Evolutionary conservation across 2,888 invertebrate species (phyloP), one percentile per base, ranked within the genome.

Genomic region (Coleophora flavipennella): DNA sequence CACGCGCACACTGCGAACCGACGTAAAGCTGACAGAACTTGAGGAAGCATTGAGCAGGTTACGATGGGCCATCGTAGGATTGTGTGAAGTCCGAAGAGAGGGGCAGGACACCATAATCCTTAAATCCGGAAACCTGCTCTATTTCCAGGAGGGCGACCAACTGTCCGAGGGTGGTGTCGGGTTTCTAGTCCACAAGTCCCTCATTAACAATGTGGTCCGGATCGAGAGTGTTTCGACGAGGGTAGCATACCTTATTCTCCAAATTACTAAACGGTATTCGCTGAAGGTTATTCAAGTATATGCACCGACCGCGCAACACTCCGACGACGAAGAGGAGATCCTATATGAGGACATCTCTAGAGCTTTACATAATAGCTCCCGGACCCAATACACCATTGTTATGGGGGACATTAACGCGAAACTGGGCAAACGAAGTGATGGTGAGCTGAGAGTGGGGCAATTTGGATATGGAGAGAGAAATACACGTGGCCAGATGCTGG

Each of bases 31-130:
- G 4, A n/a, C 13, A 2, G 34, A 34, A 34, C 34, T 34, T n/a
- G 28, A 20, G 35, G 39, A 39, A 31, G 20, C 13, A 14, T 6
- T 13, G 10, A 39, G 20, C 6, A 28, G 35, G n/a, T 8, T 10
- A 26, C 29, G n/a, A 3, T 29, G 29, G 29, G 29, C 3, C 29
- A 29, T n/a, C 8, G n/a, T 29, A 29, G 25, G 44, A 28, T 37
- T 46, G 25, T 42, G 36, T 6, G 42, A 44, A 41, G 42, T 46
- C 39, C 44, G 40, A 41, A 43, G 46, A 46, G 31, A 48, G 45
- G 43, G 45, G 8, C 37, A 46, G 43, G 46, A 48, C 36, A 41
- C 42, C 36, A 39, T 45, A 41, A 43, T 33, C 28, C 43, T 43
- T 0, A 34, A 42, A 12, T 42, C 44, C 35, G 42, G 40, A 12